Percentiles rank a stretch among this genome's conserved stretches.
Conservation (phyloP, 2,797 vertebrate species). For the Rhabdomys pumilio region DNA sequence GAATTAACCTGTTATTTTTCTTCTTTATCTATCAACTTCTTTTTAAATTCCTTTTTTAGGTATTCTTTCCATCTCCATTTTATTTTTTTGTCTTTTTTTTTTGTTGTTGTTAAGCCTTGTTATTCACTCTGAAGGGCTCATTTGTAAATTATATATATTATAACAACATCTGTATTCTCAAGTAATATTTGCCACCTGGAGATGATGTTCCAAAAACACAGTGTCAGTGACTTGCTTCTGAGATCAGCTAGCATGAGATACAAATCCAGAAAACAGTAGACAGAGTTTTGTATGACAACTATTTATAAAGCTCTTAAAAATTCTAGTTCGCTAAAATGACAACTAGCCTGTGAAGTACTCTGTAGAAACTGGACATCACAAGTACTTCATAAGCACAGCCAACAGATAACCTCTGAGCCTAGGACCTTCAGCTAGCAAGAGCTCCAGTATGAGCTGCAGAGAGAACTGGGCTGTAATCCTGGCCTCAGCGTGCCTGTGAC, state of each 20-base stretch:
- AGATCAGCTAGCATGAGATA: slow-evolving; percentile 17
- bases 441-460: neutral
- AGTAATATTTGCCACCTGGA: slow-evolving; percentile 61
- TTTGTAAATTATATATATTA: slow-evolving; percentile 65
- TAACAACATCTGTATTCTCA: slow-evolving; percentile 53
- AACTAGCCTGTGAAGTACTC: slow-evolving; percentile 28
- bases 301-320: neutral
- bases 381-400: neutral
- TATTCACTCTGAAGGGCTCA: slow-evolving; percentile 68
- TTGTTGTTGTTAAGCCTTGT: neutral
- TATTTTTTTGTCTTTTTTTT: neutral
- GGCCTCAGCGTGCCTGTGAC: neutral
- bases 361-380: neutral
- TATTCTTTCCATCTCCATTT: neutral
- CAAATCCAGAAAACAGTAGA: slow-evolving; percentile 36
- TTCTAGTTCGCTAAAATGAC: slow-evolving; percentile 18
- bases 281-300: slow-evolving; percentile 35
- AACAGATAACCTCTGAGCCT: neutral
- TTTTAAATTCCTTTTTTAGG: slow-evolving; percentile 13
- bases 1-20: slow-evolving; percentile 26
- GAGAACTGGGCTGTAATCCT: neutral
- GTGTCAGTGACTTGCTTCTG: slow-evolving; percentile 34
- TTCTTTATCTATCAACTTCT: neutral
- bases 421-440: neutral
- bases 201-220: slow-evolving; percentile 1